Evolutionary conservation across 2,113 vertebrate genomes (phyloP).

Genomic region (Lynx canadensis): DNA sequence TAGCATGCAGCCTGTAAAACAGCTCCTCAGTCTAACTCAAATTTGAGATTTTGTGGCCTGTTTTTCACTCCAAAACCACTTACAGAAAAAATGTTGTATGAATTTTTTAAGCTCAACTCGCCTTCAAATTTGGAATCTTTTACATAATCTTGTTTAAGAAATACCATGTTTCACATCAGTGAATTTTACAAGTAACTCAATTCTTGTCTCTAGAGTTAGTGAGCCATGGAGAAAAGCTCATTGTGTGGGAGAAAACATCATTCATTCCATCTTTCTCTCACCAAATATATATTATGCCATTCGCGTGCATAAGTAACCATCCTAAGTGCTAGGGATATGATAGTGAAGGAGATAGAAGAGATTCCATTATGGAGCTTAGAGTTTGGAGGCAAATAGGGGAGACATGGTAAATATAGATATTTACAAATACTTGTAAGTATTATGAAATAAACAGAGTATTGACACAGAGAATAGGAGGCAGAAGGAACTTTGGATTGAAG

Average conservation of each 20-base stretch:
- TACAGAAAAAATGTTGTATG: not conserved
- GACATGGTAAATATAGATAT: not conserved
- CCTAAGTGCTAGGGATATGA: not conserved
- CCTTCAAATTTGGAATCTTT: conserved; percentile 27
- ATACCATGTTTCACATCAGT: conserved; percentile 29
- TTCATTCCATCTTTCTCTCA: not conserved
- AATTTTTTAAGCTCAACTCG: not conserved
- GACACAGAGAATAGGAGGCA: not conserved
- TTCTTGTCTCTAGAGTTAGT: conserved; percentile 31
- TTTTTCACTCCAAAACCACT: not conserved
- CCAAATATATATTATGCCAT: not conserved
- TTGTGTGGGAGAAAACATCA: not conserved
- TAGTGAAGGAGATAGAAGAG: not conserved
- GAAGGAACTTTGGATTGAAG: not conserved
- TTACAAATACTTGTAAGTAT: not conserved
- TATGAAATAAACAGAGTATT: not conserved
- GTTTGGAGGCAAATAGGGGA: not conserved
- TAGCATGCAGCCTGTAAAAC: not conserved
- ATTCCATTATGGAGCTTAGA: not conserved
- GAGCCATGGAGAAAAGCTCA: not conserved
- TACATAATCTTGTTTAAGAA: not conserved
- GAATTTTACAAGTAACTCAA: conserved; percentile 13
- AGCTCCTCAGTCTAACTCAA: not conserved
- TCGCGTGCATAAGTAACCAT: not conserved
- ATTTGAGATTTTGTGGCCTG: not conserved